phyloP scores from a whole-genome alignment of 2,888 invertebrate genomes.

The Rhaphigaster nebulosa region DNA sequence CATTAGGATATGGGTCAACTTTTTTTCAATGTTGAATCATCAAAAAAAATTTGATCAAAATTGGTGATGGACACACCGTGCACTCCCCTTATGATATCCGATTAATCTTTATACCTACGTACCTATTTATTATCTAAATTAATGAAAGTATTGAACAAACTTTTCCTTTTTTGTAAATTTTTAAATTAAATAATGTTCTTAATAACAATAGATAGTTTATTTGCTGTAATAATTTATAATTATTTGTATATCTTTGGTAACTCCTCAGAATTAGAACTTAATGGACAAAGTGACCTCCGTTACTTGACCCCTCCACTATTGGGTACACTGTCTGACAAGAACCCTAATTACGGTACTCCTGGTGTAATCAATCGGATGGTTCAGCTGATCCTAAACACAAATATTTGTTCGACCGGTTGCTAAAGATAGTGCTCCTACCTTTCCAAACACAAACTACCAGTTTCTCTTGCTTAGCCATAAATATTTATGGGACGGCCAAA shows the following conservation, averaged over 20 bases:
- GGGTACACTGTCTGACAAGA: not conserved
- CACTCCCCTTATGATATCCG: no score
- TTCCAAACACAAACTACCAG: not conserved
- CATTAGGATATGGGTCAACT: no score
- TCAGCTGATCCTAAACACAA: not conserved
- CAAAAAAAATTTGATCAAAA: no score
- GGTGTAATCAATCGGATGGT: not conserved
- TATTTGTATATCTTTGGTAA: not conserved
- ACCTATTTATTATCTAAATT: no score
- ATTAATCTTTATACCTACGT: no score
- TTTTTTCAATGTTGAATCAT: no score
- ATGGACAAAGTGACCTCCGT: not conserved
- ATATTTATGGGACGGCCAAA: not conserved
- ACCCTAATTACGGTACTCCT: not conserved
- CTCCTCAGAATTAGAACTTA: not conserved
- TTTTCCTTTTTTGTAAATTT: no score
- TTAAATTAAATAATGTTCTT: no score
- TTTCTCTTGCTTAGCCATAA: not conserved
- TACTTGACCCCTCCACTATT: not conserved
- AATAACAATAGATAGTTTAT: no score
- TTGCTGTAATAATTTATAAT: not conserved
- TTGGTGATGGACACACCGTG: no score
- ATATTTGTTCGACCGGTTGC: not conserved
- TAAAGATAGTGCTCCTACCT: constrained; percentile 6
- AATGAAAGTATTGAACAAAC: no score